Percentiles rank a stretch among this genome's conserved stretches.
Evolutionary conservation across 2,113 vertebrate species (phyloP).

Genomic region (Entomyzon cyanotis): DNA sequence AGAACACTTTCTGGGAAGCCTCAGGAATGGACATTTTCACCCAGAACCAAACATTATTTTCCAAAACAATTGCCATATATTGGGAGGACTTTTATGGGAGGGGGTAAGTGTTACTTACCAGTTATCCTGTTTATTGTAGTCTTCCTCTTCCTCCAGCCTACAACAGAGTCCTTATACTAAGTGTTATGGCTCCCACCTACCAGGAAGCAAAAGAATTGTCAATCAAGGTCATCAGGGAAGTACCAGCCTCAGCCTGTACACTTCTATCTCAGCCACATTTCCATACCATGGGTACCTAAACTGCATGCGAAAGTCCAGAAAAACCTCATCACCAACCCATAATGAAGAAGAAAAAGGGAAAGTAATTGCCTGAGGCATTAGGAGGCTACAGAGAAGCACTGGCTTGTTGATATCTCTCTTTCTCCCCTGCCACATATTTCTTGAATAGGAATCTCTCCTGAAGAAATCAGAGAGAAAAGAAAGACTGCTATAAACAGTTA

Average conservation of each 20-base stretch:
- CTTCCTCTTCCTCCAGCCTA: conserved; percentile 69
- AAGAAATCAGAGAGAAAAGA: background rate
- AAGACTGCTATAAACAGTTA: background rate
- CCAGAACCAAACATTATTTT: background rate
- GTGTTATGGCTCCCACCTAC: conserved; percentile 66
- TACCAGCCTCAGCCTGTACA: background rate
- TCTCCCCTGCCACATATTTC: background rate
- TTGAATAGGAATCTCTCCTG: background rate
- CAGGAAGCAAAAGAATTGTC: conserved; percentile 73
- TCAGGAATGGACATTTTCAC: background rate
- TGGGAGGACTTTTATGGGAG: background rate
- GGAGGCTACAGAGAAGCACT: background rate
- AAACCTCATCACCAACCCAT: background rate
- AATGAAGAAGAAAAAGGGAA: background rate
- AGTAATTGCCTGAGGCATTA: background rate
- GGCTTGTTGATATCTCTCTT: background rate
- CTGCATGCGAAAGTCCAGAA: background rate
- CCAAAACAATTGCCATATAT: background rate
- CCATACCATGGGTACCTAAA: background rate
- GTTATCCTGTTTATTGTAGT: conserved; percentile 35
- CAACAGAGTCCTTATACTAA: conserved; percentile 70
- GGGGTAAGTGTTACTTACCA: conserved; percentile 51
- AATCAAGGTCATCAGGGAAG: conserved; percentile 30
- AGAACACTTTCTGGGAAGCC: background rate
- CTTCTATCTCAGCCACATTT: conserved; percentile 18